Base-by-base conservation (phyloP, 2,797 vertebrate genomes). In the Hoplostethus mediterraneus region DNA sequence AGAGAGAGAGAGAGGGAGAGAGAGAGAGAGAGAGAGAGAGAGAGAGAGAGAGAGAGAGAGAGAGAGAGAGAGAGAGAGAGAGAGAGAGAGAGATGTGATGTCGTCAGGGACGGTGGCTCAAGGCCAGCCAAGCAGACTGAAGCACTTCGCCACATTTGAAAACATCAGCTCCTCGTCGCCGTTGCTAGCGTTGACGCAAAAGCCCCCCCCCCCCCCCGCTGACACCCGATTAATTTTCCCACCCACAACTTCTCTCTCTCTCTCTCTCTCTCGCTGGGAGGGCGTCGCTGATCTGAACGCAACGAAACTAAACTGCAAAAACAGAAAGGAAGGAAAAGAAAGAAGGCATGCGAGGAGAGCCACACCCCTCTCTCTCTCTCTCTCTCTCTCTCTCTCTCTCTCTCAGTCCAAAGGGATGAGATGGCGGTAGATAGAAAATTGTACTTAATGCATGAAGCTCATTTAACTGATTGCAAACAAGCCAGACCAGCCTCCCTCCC, bases 61-160 rank as follows among this genome's bases (percentile, higher is more conserved):
- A 21, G 21, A 21, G 21, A 21, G 21, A 21, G 21, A 21, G 21
- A 21, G 21, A 21, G 21, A 21, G 21, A 21, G 21, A 21, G 21
- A 21, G 21, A 21, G 21, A 21, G 21, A 21, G 21, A 21, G 21
- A 21, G 21, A 21, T n/a, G n/a, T n/a, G 21, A 79, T 69, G 89
- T 87, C 25, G 67, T 87, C 84, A 82, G 42, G 82, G 87, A 83
- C 60, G 83, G 88, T 85, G 88, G 89, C 83, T 51, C 44, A 12
- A 21, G 45, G 68, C 87, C 85, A 87, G 53, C 64, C 44, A 31
- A 61, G 81, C 63, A 63, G 64, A 73, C 60, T 3, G 11, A 82
- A 88, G 78, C 51, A 52, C 69, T 82, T 61, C 2, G 51, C 89
- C 80, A 87, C 82, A 77, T 82, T 74, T 82, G 45, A 87, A 78